Evolutionary conservation across 2,888 invertebrate species (phyloP).

Genomic region (Thera obeliscata): DNA sequence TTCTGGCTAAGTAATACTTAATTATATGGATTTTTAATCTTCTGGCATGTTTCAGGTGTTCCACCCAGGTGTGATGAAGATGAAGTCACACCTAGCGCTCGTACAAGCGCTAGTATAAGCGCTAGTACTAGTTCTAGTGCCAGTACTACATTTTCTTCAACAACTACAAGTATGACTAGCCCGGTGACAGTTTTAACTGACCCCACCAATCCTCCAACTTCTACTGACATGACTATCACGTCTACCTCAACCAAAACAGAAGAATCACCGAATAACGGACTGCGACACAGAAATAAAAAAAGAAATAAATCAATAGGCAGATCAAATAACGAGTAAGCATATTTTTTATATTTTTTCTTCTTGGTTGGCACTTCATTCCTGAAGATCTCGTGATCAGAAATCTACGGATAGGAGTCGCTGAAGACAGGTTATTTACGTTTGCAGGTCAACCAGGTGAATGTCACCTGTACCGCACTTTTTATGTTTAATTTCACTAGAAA

Average conservation of each 20-base stretch:
- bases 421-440: too few species aligned
- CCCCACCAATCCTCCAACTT: not conserved
- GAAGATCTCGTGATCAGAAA: too few species aligned
- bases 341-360: not conserved
- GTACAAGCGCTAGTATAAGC: too few species aligned
- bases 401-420: too few species aligned
- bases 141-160: conserved; percentile 2
- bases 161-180: conserved; percentile 1
- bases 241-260: not conserved
- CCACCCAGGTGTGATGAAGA: conserved; percentile 13
- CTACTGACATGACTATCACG: not conserved
- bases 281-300: conserved; percentile 10
- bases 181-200: not conserved
- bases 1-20: not conserved
- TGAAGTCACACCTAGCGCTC: conserved; percentile 2
- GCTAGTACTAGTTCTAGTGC: not conserved
- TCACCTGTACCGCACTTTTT: too few species aligned
- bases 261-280: not conserved
- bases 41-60: conserved; percentile 9
- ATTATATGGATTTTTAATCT: not conserved
- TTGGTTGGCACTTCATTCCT: too few species aligned
- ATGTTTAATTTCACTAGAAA: too few species aligned
- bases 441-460: too few species aligned
- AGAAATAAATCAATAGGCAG: conserved; percentile 8
- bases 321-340: conserved; percentile 11